Conservation (phyloP, 2,888 invertebrate genomes). For the Drosophila austrosaltans region DNA sequence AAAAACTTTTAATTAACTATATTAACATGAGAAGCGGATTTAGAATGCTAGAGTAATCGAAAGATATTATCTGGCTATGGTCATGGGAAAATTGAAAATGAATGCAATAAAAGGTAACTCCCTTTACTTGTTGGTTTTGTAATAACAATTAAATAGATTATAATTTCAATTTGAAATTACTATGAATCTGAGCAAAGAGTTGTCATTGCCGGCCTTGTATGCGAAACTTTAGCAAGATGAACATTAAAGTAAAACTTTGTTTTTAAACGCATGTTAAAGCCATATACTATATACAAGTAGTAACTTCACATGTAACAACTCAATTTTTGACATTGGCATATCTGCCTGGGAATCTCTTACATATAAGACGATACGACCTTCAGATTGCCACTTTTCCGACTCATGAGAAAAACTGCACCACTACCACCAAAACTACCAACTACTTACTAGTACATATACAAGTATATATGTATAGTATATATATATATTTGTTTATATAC, state of each 20-base stretch:
- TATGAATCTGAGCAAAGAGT: neutral
- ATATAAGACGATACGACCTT: slow-evolving; percentile 56
- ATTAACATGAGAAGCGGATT: neutral
- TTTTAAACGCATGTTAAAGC: slow-evolving; percentile 4
- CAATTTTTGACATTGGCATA: slow-evolving; percentile 71
- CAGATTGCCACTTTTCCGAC: slow-evolving; percentile 42
- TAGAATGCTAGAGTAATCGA: neutral
- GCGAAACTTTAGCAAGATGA: neutral
- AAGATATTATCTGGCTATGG: neutral
- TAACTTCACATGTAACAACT: slow-evolving; percentile 44
- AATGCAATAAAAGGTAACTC: neutral
- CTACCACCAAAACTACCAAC: slow-evolving; percentile 2
- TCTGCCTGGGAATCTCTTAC: slow-evolving; percentile 65
- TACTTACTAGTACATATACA: slow-evolving; percentile 37
- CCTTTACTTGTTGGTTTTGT: slow-evolving; percentile 4
- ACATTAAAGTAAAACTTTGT: slow-evolving; percentile 3
- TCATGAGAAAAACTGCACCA: slow-evolving; percentile 45
- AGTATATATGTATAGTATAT: slow-evolving; percentile 26
- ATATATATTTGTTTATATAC: slow-evolving; percentile 8
- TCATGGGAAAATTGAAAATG: neutral
- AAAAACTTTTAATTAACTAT: too few relatives aligned
- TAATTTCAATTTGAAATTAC: neutral
- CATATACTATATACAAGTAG: slow-evolving; percentile 8
- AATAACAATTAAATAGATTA: neutral
- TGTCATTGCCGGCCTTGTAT: neutral